Conservation (phyloP, 1,140 invertebrate species). For the Tachypleus tridentatus region DNA sequence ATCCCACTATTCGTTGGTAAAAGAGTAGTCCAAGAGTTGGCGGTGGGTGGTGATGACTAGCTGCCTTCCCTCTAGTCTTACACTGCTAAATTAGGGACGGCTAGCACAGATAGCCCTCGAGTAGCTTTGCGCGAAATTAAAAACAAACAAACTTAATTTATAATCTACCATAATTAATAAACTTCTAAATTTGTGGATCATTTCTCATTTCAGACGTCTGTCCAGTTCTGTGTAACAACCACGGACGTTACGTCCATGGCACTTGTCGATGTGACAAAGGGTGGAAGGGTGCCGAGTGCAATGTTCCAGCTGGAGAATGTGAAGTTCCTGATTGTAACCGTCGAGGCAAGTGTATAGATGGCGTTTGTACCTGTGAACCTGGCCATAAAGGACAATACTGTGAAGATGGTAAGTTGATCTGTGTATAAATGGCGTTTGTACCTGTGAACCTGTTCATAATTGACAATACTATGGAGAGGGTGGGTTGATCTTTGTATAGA, state of each 20-base stretch:
- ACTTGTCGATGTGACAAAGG: slow-evolving; percentile 92
- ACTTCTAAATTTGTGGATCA: no score
- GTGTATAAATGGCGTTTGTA: neutral
- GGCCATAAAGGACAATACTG: slow-evolving; percentile 89
- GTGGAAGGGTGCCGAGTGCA: slow-evolving; percentile 92
- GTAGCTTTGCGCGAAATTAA: no score
- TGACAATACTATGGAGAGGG: slow-evolving; percentile 5
- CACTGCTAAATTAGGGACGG: no score
- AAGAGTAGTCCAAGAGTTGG: no score
- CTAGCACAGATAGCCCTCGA: no score
- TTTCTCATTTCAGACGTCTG: slow-evolving; percentile 57
- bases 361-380: slow-evolving; percentile 81
- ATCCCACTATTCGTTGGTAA: no score
- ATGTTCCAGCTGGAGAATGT: slow-evolving; percentile 79
- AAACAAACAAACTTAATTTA: no score
- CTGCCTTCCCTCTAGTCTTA: no score
- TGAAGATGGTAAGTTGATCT: slow-evolving; percentile 51
- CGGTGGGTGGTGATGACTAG: no score
- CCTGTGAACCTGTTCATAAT: neutral
- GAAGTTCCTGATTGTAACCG: slow-evolving; percentile 90
- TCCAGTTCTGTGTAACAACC: slow-evolving; percentile 85
- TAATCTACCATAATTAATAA: no score
- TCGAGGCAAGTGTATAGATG: slow-evolving; percentile 86
- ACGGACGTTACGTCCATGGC: slow-evolving; percentile 91
- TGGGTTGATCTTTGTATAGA: slow-evolving; percentile 52